Base-by-base conservation (phyloP, 1,140 invertebrate species). In the Dreissena polymorpha region DNA sequence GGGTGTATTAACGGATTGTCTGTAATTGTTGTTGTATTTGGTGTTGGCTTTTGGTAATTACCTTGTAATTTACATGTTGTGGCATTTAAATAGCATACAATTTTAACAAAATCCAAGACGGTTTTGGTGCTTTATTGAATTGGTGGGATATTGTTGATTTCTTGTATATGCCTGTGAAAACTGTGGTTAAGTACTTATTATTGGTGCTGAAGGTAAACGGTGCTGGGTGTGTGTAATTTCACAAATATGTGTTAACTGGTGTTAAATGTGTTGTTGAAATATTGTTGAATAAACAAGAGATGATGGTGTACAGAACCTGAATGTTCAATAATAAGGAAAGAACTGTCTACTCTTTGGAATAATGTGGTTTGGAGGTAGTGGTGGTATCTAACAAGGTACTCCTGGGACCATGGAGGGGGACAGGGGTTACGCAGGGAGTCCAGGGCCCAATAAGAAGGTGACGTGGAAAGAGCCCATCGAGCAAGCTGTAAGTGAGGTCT, bases 391-490 rank as follows among this genome's bases (percentile, higher is more conserved):
- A 39, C 39, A 63, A 39, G 10, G 51, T 13, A n/a, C 25, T 25
- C 10, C 25, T 50, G n/a, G 74, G 74, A 21, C 14, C 5, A 84
- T 84, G 69, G 69, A 84, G 67, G 74, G 69, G 53, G 85, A 86
- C 67, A 78, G 85, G 70, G 53, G 80, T 55, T 83, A 75, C 53
- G 75, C 84, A 27, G 80, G 84, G 25, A 88, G 87, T 50, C 87
- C 87, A 7, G 69, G 85, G 18, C 78, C 85, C 13, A 88, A 84
- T 71, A 89, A 89, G 75, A 86, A 88, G 69, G 88, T 89, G 10
- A 89, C 88, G 50, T 89, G 87, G 87, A 87, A 87, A 57, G 86
- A 89, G 25, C 88, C 88, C 0, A 84, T 89, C 6, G 86, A 86
- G 70, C 82, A 87, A 78, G 79, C 85, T 25, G 80, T 71, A 57